phyloP scores from a whole-genome alignment of 2,888 invertebrate genomes.

The Serrognathus titanus region DNA sequence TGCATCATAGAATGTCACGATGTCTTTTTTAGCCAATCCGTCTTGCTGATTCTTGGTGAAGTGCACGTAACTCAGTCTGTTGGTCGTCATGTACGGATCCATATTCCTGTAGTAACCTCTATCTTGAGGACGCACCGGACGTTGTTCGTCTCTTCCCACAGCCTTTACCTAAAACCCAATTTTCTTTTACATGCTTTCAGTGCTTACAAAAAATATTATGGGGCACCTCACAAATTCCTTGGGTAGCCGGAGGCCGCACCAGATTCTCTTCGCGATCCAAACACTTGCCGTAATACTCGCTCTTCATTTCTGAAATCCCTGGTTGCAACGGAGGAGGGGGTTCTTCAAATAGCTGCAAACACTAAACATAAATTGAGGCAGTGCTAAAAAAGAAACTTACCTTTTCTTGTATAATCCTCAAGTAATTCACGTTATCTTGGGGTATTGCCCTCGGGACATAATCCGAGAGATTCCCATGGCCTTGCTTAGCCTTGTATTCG shows the following conservation, averaged over 20 bases:
- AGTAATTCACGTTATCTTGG: conserved; percentile 26
- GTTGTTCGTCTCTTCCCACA: conserved; percentile 44
- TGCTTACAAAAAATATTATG: conserved; percentile 4
- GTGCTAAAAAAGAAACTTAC: conserved; percentile 21
- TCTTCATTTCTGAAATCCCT: conserved; percentile 37
- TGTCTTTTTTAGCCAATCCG: conserved; percentile 41
- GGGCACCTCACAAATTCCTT: conserved; percentile 36
- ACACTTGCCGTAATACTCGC: conserved; percentile 29
- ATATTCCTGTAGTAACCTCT: conserved; percentile 42
- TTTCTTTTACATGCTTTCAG: neutral
- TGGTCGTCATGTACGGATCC: conserved; percentile 48
- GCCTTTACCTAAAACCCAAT: conserved; percentile 34
- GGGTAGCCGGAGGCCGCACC: conserved; percentile 32
- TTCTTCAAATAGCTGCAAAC: conserved; percentile 33
- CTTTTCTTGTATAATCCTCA: conserved; percentile 36
- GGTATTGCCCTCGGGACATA: conserved; percentile 20
- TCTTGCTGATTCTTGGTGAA: conserved; percentile 37
- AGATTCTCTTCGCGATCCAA: conserved; percentile 19
- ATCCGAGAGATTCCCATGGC: conserved; percentile 21
- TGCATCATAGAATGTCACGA: conserved; percentile 45
- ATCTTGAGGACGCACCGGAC: conserved; percentile 40
- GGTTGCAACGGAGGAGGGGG: conserved; percentile 33
- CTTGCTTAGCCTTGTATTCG: conserved; percentile 28
- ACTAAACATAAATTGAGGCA: conserved; percentile 19
- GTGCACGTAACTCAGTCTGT: conserved; percentile 38